A percentile compares a stretch with the other conserved stretches of the same genome.
Evolutionary conservation across 2,888 invertebrate genomes (phyloP).

Genomic region (Sympetrum striolatum): DNA sequence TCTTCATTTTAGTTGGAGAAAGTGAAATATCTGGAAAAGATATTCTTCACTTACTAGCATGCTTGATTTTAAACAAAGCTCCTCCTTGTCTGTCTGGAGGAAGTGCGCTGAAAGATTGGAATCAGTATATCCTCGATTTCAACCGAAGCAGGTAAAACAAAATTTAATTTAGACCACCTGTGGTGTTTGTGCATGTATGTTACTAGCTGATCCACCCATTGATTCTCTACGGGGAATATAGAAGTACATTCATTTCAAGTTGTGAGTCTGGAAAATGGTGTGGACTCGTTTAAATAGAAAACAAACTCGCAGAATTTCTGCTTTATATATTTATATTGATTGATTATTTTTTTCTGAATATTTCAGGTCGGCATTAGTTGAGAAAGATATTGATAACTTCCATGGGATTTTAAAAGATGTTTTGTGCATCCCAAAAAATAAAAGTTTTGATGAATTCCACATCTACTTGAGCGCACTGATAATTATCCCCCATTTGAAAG

Average conservation of each 20-base stretch:
- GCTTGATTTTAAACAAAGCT: slow-evolving; percentile 72
- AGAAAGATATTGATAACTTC: background rate
- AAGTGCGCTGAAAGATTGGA: slow-evolving; percentile 68
- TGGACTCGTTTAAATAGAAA: too few relatives aligned
- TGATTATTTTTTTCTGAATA: background rate
- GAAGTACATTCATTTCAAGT: too few relatives aligned
- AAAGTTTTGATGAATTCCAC: slow-evolving; percentile 57
- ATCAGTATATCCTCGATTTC: slow-evolving; percentile 70
- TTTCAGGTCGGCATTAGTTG: background rate
- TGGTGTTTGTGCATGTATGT: background rate
- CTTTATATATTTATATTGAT: too few relatives aligned
- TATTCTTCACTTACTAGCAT: slow-evolving; percentile 68
- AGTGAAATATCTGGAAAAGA: slow-evolving; percentile 62
- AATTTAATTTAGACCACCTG: background rate
- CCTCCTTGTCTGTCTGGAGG: slow-evolving; percentile 71
- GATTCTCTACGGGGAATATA: too few relatives aligned
- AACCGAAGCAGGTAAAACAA: slow-evolving; percentile 53
- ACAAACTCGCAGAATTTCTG: too few relatives aligned
- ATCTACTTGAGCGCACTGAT: slow-evolving; percentile 63
- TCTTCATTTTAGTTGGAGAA: background rate
- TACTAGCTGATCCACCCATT: background rate
- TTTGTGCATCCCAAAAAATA: slow-evolving; percentile 57
- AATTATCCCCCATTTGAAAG: slow-evolving; percentile 65
- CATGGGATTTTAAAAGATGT: slow-evolving; percentile 47
- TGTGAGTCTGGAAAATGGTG: too few relatives aligned